A percentile compares a stretch with the other conserved stretches of the same genome.
phyloP scores from a whole-genome alignment of 2,888 invertebrate genomes.

The Neelides folsomi region DNA sequence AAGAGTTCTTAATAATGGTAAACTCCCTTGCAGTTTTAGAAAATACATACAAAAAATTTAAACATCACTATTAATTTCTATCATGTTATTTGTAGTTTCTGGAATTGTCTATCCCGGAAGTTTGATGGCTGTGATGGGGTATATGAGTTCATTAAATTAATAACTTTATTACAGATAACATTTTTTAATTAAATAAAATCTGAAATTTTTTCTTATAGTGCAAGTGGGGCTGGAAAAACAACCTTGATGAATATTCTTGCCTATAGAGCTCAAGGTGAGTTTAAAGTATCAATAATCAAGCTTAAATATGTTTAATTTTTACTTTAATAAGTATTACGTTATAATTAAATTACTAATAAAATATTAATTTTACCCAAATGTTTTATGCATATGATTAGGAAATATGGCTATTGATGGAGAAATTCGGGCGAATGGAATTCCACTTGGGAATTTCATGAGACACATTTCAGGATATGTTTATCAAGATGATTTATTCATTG shows the following conservation, averaged over 20 bases:
- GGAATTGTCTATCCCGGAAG: conserved; percentile 70
- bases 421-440: conserved; percentile 61
- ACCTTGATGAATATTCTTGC: conserved; percentile 75
- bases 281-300: conserved; percentile 20
- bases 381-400: conserved; percentile 39
- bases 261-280: conserved; percentile 57
- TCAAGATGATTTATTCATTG: conserved; percentile 79
- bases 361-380: no score
- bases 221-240: conserved; percentile 65
- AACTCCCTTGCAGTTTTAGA: no score
- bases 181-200: neutral
- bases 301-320: neutral
- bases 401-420: conserved; percentile 62
- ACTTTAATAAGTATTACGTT: no score
- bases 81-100: conserved; percentile 46
- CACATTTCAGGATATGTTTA: conserved; percentile 76
- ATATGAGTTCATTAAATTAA: no score
- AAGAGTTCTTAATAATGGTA: conserved; percentile 63
- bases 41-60: no score
- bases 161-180: conserved; percentile 40
- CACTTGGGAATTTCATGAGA: conserved; percentile 60
- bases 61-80: neutral
- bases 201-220: conserved; percentile 10
- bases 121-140: conserved; percentile 70
- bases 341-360: no score